Base-by-base conservation (phyloP, 2,888 invertebrate genomes). In the Stegana nigrithorax region DNA sequence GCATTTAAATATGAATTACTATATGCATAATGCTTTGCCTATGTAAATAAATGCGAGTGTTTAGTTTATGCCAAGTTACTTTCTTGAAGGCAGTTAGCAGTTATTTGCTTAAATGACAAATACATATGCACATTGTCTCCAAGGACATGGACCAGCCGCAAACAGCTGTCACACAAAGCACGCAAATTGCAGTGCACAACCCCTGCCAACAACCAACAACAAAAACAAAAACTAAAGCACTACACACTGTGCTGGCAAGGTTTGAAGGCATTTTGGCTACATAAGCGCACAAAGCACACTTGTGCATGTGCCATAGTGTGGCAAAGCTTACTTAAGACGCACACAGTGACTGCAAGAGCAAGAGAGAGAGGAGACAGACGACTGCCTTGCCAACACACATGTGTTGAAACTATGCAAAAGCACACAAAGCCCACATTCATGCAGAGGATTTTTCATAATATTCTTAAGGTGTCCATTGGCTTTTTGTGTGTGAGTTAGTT, bases 1-100 rank as follows among this genome's bases (percentile, higher is more conserved):
- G 63, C 66, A 64, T 71, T 66, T 69, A 73, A 67, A 76, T 76
- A 76, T 78, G 79, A 78, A 76, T 75, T 78, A 78, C 26, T 21
- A 55, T 55, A 32, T 55, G 26, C 25, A 55, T 32, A 55, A 55
- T 36, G 64, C 67, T 45, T 45, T 45, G 6, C 32, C 6, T 32
- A 8, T 32, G 32, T 32, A 32, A 8, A 17, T 42, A 42, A 42
- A 42, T 42, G 42, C 5, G 4, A 17, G 5, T n/a, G n/a, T n/a
- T n/a, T n/a, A n/a, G n/a, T n/a, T n/a, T n/a, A n/a, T n/a, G n/a
- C n/a, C n/a, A n/a, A n/a, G n/a, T n/a, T n/a, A n/a, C n/a, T n/a
- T n/a, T n/a, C n/a, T n/a, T n/a, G n/a, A n/a, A n/a, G n/a, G n/a
- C n/a, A n/a, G n/a, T n/a, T n/a, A n/a, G n/a, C n/a, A n/a, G n/a